These are phyloP conservation scores for Nemoura dubitans DNA, from an alignment of 2,888 invertebrate species.

Conservation along the genomic window DNA sequence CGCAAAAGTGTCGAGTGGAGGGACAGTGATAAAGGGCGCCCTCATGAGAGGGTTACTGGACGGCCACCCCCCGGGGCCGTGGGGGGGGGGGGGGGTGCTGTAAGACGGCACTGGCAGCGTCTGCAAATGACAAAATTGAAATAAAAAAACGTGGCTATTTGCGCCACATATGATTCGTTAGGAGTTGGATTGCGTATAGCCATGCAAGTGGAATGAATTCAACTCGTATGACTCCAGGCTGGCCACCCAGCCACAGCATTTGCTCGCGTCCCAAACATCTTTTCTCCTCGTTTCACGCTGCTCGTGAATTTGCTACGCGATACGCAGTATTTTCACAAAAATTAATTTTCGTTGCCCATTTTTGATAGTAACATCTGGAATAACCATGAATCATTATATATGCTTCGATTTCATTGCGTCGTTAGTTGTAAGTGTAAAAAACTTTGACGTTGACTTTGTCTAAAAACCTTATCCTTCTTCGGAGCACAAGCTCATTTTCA, in stretches of 20 bases:
- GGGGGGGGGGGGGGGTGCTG: not conserved
- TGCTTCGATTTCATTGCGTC: no score
- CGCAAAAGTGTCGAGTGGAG: not conserved
- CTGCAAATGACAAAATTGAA: conserved; percentile 39
- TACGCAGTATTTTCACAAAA: no score
- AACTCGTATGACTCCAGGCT: not conserved
- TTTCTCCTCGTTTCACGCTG: no score
- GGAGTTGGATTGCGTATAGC: not conserved
- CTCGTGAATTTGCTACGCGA: no score
- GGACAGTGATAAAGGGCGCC: not conserved
- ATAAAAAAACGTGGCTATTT: not conserved
- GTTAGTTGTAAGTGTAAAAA: no score
- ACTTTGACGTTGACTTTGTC: no score
- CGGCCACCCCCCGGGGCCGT: not conserved
- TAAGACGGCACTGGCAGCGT: conserved; percentile 17
- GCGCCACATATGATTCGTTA: conserved; percentile 13
- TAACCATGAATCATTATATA: no score
- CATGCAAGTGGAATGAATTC: not conserved
- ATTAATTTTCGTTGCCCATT: no score
- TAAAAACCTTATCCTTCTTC: no score
- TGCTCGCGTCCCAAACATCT: no score
- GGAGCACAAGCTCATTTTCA: no score
- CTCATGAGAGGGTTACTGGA: not conserved
- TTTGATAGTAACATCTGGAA: no score
- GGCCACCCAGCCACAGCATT: not conserved